Conservation (phyloP, 2,888 invertebrate species). For the Pyralis farinalis region DNA sequence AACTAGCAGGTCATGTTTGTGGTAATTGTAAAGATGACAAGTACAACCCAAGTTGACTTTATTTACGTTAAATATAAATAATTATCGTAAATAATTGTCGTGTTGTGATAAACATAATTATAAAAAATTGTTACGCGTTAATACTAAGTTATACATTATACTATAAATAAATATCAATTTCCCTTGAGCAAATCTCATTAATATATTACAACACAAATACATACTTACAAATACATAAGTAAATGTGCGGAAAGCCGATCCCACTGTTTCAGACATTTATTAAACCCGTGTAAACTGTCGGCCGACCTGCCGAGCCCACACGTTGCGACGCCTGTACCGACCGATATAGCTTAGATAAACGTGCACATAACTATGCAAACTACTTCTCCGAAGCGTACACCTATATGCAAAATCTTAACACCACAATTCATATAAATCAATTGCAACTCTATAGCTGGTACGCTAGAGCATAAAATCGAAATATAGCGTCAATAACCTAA, state of each 20-base stretch:
- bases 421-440: constrained; percentile 24
- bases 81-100: no score
- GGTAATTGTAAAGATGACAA: no score
- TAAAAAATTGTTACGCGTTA: no score
- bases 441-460: constrained; percentile 35
- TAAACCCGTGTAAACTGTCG: constrained; percentile 37
- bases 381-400: constrained; percentile 38
- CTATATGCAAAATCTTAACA: constrained; percentile 33
- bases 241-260: constrained; percentile 21
- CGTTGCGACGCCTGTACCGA: constrained; percentile 43
- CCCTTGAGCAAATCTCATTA: no score
- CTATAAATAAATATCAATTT: no score
- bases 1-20: no score
- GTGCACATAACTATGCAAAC: constrained; percentile 73
- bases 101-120: no score
- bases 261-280: constrained; percentile 45
- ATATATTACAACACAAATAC: no score
- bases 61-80: no score
- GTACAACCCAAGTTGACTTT: no score
- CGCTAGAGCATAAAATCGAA: constrained; percentile 32
- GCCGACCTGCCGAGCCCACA: constrained; percentile 44
- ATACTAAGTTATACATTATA: no score
- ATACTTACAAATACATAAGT: no score
- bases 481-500: constrained; percentile 15
- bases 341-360: constrained; percentile 72